Evolutionary conservation across 2,797 vertebrate species (phyloP).

Genomic region (Buceros bicornis): DNA sequence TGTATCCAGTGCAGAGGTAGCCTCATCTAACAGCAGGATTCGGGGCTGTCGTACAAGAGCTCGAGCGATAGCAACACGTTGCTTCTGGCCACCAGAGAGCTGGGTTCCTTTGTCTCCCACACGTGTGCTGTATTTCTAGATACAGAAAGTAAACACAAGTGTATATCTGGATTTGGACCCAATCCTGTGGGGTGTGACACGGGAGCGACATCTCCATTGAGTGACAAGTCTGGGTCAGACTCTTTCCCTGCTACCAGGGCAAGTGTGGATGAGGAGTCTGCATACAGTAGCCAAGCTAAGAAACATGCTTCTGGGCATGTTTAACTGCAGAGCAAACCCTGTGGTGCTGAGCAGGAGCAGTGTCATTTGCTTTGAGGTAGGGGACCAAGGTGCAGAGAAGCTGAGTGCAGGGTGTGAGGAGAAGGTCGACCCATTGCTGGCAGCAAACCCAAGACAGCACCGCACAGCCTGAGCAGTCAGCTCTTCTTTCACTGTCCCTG

Average conservation of each 20-base stretch:
- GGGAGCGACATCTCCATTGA: background rate
- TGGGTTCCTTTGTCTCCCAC: conserved; percentile 91
- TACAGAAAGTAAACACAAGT: background rate
- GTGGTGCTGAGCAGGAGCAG: background rate
- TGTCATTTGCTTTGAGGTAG: background rate
- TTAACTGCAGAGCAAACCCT: background rate
- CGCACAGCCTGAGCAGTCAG: background rate
- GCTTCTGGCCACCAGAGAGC: conserved; percentile 91
- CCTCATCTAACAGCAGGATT: conserved; percentile 89
- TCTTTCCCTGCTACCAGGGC: background rate
- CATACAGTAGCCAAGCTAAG: background rate
- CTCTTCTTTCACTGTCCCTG: background rate
- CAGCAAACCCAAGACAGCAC: background rate
- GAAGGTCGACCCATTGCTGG: no score
- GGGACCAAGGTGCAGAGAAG: background rate
- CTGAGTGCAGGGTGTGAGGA: background rate
- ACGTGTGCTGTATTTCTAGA: conserved; percentile 87
- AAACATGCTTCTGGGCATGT: background rate
- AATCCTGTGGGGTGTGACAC: background rate
- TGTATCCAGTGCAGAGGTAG: conserved; percentile 90
- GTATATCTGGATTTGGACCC: background rate
- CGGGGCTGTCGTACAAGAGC: conserved; percentile 89
- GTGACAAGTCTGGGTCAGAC: background rate
- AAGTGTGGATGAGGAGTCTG: background rate
- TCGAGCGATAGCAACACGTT: conserved; percentile 88